Evolutionary conservation across 2,888 invertebrate genomes (phyloP), one percentile per base, ranked within the genome.

Genomic region (Blastobasis adustella): DNA sequence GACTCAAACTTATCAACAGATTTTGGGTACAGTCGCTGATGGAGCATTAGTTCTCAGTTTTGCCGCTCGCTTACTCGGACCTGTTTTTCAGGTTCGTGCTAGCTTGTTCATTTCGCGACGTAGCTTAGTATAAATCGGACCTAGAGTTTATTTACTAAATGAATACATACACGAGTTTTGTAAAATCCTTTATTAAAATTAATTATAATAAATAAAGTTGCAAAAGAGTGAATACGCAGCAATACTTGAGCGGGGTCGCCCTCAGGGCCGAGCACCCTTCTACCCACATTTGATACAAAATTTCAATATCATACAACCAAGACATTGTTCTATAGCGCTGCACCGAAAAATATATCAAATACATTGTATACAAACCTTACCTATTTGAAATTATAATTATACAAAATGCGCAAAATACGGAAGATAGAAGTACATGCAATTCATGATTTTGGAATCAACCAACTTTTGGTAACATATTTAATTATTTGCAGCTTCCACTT

Each of bases 181-280:
- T 75, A 84, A 83, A 85, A 82, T 82, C 71, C 73, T 86, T 87
- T 87, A 87, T 82, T 87, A 85, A 82, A 82, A 79, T 23, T 23
- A 23, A 23, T 23, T 23, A 23, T 82, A 83, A 86, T 86, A 86
- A 87, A 85, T 85, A 82, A 75, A 76, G 68, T 81, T 81, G 85
- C 85, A 81, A 82, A 76, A 76, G 67, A 79, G 79, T 79, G 78
- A 78, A 70, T 69, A 76, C 71, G 76, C 80, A 79, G 79, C 74
- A 69, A 71, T 69, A 72, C 62, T 82, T 79, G 82, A 82, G 82
- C 82, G 77, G 73, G 65, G 39, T 67, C 66, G 63, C 62, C 60
- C 58, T 57, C 55, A 58, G 58, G 53, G 49, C 63, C 58, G 68
- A 73, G 69, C 76, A 61, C 66, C 67, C 69, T 64, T 61, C 65